These are phyloP conservation scores for Aphelenchoides fujianensis DNA, from an alignment of 1,140 invertebrate genomes.

Conservation along the genomic window DNA sequence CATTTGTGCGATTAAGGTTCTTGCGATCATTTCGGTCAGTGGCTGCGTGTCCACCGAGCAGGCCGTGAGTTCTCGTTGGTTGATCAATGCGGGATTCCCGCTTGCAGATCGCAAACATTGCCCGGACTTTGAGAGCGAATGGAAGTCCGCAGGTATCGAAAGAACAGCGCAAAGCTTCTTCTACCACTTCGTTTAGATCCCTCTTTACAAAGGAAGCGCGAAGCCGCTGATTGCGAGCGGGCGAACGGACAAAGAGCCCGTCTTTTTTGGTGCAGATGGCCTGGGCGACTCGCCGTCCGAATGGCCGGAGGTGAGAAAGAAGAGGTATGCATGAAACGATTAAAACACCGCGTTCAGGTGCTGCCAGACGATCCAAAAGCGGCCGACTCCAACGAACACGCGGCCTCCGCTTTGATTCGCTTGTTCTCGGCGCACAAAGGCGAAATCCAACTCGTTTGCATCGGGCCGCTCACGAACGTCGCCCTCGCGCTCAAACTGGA, in stretches of 20 bases:
- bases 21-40: slow-evolving; percentile 45
- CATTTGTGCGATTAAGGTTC: slow-evolving; percentile 24
- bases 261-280: slow-evolving; percentile 58
- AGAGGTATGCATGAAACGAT: slow-evolving; percentile 50
- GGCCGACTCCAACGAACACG: slow-evolving; percentile 36
- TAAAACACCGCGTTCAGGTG: slow-evolving; percentile 74
- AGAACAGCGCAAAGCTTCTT: slow-evolving; percentile 16
- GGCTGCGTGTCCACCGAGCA: slow-evolving; percentile 45
- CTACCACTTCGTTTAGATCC: slow-evolving; percentile 37
- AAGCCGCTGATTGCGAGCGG: slow-evolving; percentile 42
- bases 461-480: slow-evolving; percentile 76
- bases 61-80: slow-evolving; percentile 25
- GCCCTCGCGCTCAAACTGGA: slow-evolving; percentile 72
- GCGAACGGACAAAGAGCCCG: slow-evolving; percentile 27
- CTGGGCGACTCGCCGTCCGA: slow-evolving; percentile 53
- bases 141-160: slow-evolving; percentile 9
- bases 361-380: slow-evolving; percentile 33
- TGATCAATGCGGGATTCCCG: slow-evolving; percentile 34
- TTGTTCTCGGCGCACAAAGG: slow-evolving; percentile 68
- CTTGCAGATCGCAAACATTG: slow-evolving; percentile 46
- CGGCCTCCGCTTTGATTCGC: slow-evolving; percentile 53
- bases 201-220: slow-evolving; percentile 55
- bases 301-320: slow-evolving; percentile 34
- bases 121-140: slow-evolving; percentile 46
- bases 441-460: slow-evolving; percentile 68